Conservation (phyloP, 2,888 invertebrate genomes). For the Cerastis rubricosa region DNA sequence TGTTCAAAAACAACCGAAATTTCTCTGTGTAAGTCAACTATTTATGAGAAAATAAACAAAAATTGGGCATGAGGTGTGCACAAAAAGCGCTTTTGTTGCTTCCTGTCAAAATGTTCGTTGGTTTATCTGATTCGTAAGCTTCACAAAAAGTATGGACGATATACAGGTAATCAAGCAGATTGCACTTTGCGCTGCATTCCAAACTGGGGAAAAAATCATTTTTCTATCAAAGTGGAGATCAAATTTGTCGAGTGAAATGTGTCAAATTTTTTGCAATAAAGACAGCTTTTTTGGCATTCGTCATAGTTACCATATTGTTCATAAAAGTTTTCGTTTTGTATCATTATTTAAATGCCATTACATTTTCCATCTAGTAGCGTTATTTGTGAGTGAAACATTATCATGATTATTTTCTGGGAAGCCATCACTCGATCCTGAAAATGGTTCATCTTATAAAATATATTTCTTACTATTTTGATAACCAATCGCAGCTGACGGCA, state of each 20-base stretch:
- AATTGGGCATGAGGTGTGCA: not conserved
- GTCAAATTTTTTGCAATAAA: slow-evolving; percentile 24
- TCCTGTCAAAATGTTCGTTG: slow-evolving; percentile 38
- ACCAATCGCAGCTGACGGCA: not conserved
- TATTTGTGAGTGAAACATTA: not conserved
- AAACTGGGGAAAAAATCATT: slow-evolving; percentile 32
- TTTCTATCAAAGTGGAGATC: slow-evolving; percentile 22
- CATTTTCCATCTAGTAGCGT: not conserved
- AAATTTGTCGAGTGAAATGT: slow-evolving; percentile 20
- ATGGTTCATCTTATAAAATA: not conserved
- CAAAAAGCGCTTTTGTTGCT: slow-evolving; percentile 20
- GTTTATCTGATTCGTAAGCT: slow-evolving; percentile 39
- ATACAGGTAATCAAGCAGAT: slow-evolving; percentile 55
- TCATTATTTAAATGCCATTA: not conserved
- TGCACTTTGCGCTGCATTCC: slow-evolving; percentile 26
- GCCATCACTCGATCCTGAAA: not conserved
- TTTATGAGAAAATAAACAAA: slow-evolving; percentile 30
- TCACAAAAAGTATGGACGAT: slow-evolving; percentile 34
- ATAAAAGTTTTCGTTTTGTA: not conserved
- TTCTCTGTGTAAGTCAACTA: slow-evolving; percentile 5
- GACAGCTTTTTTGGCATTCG: not conserved
- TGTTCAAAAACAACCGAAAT: slow-evolving; percentile 2
- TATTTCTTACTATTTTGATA: not conserved
- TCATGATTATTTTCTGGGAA: not conserved
- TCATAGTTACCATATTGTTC: not conserved